Percentiles rank a stretch among this genome's conserved stretches.
Evolutionary conservation across 2,888 invertebrate genomes (phyloP).

Genomic region (Opisthograptis luteolata): DNA sequence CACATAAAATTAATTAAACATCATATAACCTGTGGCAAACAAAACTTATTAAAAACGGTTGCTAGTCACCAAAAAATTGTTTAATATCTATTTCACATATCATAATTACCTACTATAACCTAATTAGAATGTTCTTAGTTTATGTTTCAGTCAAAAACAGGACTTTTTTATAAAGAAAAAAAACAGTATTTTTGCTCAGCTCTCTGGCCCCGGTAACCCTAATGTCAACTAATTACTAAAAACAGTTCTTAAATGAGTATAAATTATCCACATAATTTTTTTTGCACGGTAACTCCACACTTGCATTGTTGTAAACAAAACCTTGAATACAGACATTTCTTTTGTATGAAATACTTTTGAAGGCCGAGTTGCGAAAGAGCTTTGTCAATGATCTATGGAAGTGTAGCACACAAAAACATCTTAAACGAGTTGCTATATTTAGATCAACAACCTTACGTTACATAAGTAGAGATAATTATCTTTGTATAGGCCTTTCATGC

Average conservation of each 20-base stretch:
- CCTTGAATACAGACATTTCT: conserved; percentile 29
- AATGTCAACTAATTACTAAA: conserved; percentile 5
- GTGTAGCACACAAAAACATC: conserved; percentile 16
- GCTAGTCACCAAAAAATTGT: too few relatives aligned
- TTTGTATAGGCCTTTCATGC: conserved; percentile 2
- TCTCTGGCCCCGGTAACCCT: too few relatives aligned
- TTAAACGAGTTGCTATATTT: conserved; percentile 7
- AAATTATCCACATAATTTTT: conserved; percentile 6
- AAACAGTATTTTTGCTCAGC: too few relatives aligned
- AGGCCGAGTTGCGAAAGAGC: conserved; percentile 22
- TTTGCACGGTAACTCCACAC: conserved; percentile 11
- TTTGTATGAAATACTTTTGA: conserved; percentile 22
- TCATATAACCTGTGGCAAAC: too few relatives aligned
- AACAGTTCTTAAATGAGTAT: not conserved
- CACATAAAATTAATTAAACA: too few relatives aligned
- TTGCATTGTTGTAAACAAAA: conserved; percentile 19
- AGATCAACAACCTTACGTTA: conserved; percentile 21
- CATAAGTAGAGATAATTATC: conserved; percentile 11
- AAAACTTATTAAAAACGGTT: too few relatives aligned
- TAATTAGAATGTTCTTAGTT: too few relatives aligned
- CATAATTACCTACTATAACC: too few relatives aligned
- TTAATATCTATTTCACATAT: too few relatives aligned
- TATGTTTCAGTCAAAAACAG: too few relatives aligned
- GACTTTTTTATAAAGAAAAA: too few relatives aligned
- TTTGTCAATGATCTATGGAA: conserved; percentile 23